phyloP scores from a whole-genome alignment of 1,140 invertebrate species.

The Glossosoma conforme region DNA sequence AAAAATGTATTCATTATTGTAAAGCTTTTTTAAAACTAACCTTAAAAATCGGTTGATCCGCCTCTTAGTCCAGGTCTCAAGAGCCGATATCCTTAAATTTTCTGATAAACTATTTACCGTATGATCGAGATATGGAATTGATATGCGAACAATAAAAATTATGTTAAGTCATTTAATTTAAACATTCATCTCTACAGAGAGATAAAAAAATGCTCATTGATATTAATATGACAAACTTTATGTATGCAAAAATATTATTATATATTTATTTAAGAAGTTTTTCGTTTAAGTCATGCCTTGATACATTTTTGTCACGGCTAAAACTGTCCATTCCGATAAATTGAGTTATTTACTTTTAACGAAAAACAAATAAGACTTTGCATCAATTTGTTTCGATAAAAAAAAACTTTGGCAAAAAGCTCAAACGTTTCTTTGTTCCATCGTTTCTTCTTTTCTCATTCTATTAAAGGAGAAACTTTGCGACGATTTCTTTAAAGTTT shows the following conservation, averaged over 20 bases:
- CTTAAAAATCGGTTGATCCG: no score
- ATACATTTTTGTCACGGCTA: slow-evolving; percentile 3
- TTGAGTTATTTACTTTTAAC: slow-evolving; percentile 21
- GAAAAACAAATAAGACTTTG: slow-evolving; percentile 21
- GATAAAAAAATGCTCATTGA: neutral
- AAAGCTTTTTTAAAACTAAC: no score
- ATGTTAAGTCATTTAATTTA: no score
- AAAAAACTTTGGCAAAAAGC: slow-evolving; percentile 9
- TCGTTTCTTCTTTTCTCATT: no score
- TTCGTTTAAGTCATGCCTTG: neutral
- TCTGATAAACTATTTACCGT: no score
- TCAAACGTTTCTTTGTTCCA: neutral
- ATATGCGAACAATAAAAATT: no score
- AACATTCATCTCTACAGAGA: no score
- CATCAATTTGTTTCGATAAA: slow-evolving; percentile 12
- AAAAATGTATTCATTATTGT: no score
- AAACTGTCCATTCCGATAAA: slow-evolving; percentile 22
- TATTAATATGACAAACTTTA: neutral
- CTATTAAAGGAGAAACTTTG: no score
- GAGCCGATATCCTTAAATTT: no score
- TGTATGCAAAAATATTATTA: neutral
- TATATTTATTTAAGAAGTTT: neutral
- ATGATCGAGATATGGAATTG: no score
- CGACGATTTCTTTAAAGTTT: slow-evolving; percentile 3
- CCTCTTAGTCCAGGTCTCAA: no score